These are phyloP conservation scores for Datnioides undecimradiatus DNA, from an alignment of 2,113 vertebrate species.

Conservation along the genomic window DNA sequence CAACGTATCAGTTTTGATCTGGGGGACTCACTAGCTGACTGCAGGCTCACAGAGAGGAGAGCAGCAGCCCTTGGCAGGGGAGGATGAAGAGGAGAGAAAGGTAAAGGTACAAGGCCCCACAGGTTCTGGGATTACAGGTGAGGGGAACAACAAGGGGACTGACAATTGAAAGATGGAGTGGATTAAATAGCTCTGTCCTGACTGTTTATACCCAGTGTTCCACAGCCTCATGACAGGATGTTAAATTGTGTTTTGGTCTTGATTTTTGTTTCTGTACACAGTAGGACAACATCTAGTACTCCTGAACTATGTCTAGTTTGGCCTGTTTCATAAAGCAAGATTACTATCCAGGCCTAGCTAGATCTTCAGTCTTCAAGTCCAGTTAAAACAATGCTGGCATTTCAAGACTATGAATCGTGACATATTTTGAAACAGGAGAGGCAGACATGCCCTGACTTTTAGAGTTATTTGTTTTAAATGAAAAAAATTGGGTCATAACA, in stretches of 20 bases:
- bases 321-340: no score
- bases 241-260: neutral
- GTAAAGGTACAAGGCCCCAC: neutral
- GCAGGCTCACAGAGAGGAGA: neutral
- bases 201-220: neutral
- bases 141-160: neutral
- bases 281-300: no score
- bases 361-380: no score
- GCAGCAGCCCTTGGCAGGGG: neutral
- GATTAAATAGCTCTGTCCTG: slow-evolving; percentile 6
- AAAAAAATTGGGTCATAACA: no score
- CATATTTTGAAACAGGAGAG: no score
- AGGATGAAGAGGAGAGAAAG: neutral
- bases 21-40: slow-evolving; percentile 11
- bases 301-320: no score
- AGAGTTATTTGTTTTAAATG: no score
- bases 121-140: neutral
- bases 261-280: no score
- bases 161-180: slow-evolving; percentile 7
- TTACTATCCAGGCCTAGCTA: no score
- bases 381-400: no score
- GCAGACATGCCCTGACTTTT: no score
- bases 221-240: neutral
- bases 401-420: no score
- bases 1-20: slow-evolving; percentile 30